Base-by-base conservation (phyloP, 2,888 invertebrate species). In the Cryptophagus acutangulus region DNA sequence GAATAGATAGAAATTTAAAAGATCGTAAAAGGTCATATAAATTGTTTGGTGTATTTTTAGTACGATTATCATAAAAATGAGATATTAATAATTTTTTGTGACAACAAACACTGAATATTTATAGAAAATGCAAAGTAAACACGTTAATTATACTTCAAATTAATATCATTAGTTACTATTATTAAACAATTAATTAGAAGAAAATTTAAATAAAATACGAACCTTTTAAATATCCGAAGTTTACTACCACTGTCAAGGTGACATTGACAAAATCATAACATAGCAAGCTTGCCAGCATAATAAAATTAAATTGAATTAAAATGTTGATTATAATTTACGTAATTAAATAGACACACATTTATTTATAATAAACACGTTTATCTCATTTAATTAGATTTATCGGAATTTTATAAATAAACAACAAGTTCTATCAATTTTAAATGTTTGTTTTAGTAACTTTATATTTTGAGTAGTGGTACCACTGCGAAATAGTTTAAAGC, bases 211-310 rank as follows among this genome's bases (percentile, higher is more conserved):
- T 26, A 26, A 3, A 5, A 3, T 16, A 31, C 16, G 31, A 31
- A 16, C 6, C n/a, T 15, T 31, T 31, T 29, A 12, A 31, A 31
- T 14, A 34, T 10, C 10, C 3, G 2, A 25, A 12, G 36, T n/a
- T n/a, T n/a, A n/a, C 24, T 14, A 14, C 14, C 18, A 9, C 34
- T 17, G 29, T 45, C 50, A 50, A 50, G 50, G 50, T 50, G 50
- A 50, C 47, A 41, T 48, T 46, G 40, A 42, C 17, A 36, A 17
- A 13, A 40, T 13, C 13, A 38, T 31, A 38, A 10, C n/a, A 29
- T 29, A 29, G 8, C 29, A 29, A 29, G 12, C 5, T 8, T 29
- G 12, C 29, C 29, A 29, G 12, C n/a, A 29, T 29, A 29, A 29
- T 10, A 29, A 29, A 8, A n/a, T 5, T 20, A 20, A 20, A 20